These are phyloP conservation scores for Chymomyza amoena DNA, from an alignment of 2,888 invertebrate species.

Conservation along the genomic window DNA sequence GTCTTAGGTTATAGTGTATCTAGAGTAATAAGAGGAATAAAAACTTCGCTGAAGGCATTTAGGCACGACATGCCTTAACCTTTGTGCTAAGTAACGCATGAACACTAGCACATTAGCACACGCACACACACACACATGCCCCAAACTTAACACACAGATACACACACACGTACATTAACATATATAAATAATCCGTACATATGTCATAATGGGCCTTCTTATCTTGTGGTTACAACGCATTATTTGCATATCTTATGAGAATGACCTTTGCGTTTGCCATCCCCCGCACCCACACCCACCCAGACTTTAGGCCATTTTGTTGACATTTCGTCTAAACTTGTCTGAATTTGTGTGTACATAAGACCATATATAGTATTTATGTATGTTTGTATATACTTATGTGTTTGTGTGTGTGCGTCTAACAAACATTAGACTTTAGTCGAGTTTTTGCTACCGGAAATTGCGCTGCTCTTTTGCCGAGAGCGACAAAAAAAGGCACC, in stretches of 20 bases:
- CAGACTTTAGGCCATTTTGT: background rate
- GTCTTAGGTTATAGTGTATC: background rate
- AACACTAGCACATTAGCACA: background rate
- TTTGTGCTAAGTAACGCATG: background rate
- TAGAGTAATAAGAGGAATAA: background rate
- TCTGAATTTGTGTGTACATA: background rate
- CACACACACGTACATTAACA: background rate
- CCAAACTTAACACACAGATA: background rate
- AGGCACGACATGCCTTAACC: background rate
- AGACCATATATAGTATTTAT: background rate
- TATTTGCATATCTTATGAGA: slow-evolving; percentile 7
- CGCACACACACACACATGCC: background rate
- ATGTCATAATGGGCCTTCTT: slow-evolving; percentile 1
- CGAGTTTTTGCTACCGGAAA: slow-evolving; percentile 47
- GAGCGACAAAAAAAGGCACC: slow-evolving; percentile 42
- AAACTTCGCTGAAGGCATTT: background rate
- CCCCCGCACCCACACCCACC: too few species aligned
- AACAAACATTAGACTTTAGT: background rate
- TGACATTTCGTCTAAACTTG: slow-evolving; percentile 5
- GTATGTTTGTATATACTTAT: background rate
- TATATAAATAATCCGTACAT: background rate
- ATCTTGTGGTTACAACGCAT: background rate
- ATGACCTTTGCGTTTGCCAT: slow-evolving; percentile 2
- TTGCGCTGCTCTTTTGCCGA: slow-evolving; percentile 51
- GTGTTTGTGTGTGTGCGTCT: background rate